Percentiles rank a stretch among this genome's conserved stretches.
phyloP scores from a whole-genome alignment of 2,113 vertebrate species.

The Galemys pyrenaicus region DNA sequence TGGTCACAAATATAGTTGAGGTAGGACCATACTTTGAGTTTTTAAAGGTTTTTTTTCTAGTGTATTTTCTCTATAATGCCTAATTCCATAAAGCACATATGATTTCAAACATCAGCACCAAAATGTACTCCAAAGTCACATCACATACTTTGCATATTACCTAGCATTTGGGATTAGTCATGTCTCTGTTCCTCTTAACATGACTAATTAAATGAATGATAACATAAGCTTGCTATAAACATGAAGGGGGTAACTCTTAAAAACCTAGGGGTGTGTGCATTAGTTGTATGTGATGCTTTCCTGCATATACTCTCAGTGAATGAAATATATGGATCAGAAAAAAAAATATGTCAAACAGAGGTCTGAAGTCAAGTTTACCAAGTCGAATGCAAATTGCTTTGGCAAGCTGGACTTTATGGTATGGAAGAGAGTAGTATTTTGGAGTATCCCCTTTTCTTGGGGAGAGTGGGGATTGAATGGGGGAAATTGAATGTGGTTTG shows the following conservation, averaged over 20 bases:
- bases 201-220: background rate
- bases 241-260: background rate
- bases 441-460: background rate
- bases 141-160: background rate
- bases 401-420: background rate
- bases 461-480: constrained; percentile 55
- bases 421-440: background rate
- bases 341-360: background rate
- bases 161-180: constrained; percentile 3
- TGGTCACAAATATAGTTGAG: background rate
- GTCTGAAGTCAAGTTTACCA: constrained; percentile 7
- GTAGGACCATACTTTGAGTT: background rate
- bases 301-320: background rate
- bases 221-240: background rate
- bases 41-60: background rate
- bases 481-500: constrained; percentile 37
- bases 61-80: background rate
- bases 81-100: background rate
- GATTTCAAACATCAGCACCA: background rate
- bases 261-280: background rate
- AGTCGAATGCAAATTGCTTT: background rate
- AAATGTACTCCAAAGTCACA: background rate
- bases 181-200: background rate
- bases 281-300: background rate
- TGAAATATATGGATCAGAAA: constrained; percentile 30